A percentile compares a stretch with the other conserved stretches of the same genome.
These are phyloP conservation scores for Lagopus leucura DNA, from an alignment of 2,113 vertebrate species.

Conservation along the genomic window DNA sequence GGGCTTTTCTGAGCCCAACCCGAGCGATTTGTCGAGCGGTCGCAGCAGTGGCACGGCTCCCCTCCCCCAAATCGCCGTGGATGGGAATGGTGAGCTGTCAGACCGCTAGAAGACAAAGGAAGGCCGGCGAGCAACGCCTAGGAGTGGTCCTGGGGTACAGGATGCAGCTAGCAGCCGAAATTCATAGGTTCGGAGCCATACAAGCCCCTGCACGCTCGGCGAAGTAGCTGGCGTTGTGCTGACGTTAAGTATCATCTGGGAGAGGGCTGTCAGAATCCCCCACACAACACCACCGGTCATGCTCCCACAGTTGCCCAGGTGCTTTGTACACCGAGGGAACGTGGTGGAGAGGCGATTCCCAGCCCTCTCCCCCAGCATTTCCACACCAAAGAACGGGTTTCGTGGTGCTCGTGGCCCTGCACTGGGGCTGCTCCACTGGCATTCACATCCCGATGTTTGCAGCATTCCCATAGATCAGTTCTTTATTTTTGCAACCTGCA, in stretches of 20 bases:
- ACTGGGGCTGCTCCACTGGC: neutral
- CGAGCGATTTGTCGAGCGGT: neutral
- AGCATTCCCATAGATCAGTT: neutral
- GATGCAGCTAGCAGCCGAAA: neutral
- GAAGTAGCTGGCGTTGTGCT: neutral
- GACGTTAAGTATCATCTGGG: too few relatives aligned
- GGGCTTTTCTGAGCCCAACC: neutral
- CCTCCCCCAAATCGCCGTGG: neutral
- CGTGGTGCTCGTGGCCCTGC: neutral
- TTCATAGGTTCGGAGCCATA: neutral
- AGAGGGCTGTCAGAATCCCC: neutral
- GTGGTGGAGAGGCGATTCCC: neutral
- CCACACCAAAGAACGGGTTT: neutral
- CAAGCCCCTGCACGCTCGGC: fast-evolving
- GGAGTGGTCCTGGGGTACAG: neutral
- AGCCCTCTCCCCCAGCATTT: neutral
- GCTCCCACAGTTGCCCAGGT: neutral
- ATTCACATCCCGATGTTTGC: neutral
- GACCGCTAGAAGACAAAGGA: neutral
- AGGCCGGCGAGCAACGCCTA: fast-evolving
- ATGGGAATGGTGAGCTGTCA: neutral
- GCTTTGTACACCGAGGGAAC: neutral
- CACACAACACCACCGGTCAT: too few relatives aligned
- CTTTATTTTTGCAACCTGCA: neutral
- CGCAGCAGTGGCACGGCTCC: neutral